phyloP scores from a whole-genome alignment of 2,888 invertebrate genomes.

The Plagodis pulveraria region DNA sequence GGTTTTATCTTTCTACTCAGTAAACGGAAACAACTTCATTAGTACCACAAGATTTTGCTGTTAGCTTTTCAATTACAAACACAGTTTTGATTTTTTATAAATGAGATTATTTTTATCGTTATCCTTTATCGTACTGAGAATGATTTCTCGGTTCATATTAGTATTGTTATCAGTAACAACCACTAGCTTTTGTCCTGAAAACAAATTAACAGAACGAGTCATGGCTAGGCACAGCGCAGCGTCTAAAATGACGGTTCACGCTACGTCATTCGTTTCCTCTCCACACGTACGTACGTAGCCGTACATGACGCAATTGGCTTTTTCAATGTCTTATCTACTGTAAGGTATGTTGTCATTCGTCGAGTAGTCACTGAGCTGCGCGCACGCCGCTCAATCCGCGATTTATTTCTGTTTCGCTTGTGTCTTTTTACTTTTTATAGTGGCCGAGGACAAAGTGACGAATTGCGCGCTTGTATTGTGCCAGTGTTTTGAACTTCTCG shows the following conservation, averaged over 20 bases:
- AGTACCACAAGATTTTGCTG: conserved; percentile 15
- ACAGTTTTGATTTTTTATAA: conserved; percentile 16
- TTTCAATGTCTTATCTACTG: conserved; percentile 84
- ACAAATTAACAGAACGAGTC: conserved; percentile 63
- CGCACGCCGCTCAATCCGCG: conserved; percentile 65
- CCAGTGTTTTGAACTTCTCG: conserved; percentile 74
- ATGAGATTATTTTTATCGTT: conserved; percentile 8
- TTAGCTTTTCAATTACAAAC: conserved; percentile 1
- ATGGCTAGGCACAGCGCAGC: conserved; percentile 63
- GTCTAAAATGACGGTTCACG: conserved; percentile 73
- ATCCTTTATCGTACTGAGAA: background rate
- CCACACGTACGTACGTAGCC: conserved; percentile 80
- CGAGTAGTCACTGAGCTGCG: conserved; percentile 76
- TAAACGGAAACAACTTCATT: conserved; percentile 32
- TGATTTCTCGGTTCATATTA: conserved; percentile 14
- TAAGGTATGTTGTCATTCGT: conserved; percentile 81
- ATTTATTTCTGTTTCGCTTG: conserved; percentile 75
- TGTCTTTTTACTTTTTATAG: conserved; percentile 72
- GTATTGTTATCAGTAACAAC: conserved; percentile 22
- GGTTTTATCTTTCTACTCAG: conserved; percentile 34
- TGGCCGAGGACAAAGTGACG: conserved; percentile 79
- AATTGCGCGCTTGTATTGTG: conserved; percentile 73
- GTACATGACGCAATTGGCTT: conserved; percentile 84
- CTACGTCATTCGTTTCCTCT: conserved; percentile 81
- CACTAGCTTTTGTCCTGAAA: conserved; percentile 56